Evolutionary conservation across 2,113 vertebrate genomes (phyloP).

Genomic region (Taurulus bubalis): DNA sequence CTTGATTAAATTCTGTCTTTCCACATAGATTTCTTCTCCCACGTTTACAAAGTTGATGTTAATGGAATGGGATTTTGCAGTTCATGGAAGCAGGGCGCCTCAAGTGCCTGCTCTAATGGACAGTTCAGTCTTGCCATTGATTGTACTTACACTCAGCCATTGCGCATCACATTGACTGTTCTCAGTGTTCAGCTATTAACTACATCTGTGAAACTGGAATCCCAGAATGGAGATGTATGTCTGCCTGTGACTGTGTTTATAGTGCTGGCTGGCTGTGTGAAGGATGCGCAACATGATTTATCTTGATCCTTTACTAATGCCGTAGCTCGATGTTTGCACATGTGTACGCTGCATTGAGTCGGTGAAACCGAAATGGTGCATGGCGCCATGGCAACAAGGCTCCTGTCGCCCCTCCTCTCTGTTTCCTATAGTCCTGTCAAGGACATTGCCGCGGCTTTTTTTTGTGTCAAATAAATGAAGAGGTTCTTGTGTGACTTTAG

Average conservation of each 20-base stretch:
- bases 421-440: conserved; percentile 67
- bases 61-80: conserved; percentile 48
- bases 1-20: conserved; percentile 1
- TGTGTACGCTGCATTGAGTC: conserved; percentile 50
- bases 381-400: conserved; percentile 73
- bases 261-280: neutral
- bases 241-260: neutral
- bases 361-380: conserved; percentile 63
- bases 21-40: conserved; percentile 11
- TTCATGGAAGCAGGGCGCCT: conserved; percentile 16
- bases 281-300: neutral
- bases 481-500: conserved; percentile 68
- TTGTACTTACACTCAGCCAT: conserved; percentile 40
- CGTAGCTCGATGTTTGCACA: conserved; percentile 44
- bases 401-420: conserved; percentile 52
- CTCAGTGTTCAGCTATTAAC: conserved; percentile 20
- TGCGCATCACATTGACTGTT: conserved; percentile 13
- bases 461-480: conserved; percentile 66
- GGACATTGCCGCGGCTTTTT: conserved; percentile 62
- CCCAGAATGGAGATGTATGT: conserved; percentile 1
- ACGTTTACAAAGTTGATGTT: conserved; percentile 33
- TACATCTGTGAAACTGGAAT: conserved; percentile 36
- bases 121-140: conserved; percentile 36
- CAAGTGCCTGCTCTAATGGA: conserved; percentile 43
- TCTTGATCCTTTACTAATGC: conserved; percentile 18